Percentiles rank a stretch among this genome's conserved stretches.
phyloP scores from a whole-genome alignment of 2,888 invertebrate genomes.

The Heliconius sara region DNA sequence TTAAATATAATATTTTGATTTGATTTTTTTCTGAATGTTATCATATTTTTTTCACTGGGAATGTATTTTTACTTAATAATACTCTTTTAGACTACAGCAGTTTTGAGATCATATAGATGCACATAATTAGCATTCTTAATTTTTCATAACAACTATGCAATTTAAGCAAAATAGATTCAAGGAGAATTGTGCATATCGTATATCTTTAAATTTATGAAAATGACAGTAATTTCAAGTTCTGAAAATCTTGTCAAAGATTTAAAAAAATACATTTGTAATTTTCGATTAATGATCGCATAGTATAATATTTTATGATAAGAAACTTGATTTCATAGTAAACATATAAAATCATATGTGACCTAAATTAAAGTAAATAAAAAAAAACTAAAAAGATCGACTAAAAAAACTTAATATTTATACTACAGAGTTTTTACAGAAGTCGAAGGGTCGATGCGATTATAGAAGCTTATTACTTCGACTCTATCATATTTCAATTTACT shows the following conservation, averaged over 20 bases:
- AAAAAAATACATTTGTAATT: too few relatives aligned
- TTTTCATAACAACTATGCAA: neutral
- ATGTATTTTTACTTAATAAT: neutral
- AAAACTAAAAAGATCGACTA: neutral
- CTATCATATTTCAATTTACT: constrained; percentile 85
- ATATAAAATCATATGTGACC: neutral
- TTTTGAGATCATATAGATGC: neutral
- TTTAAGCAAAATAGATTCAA: too few relatives aligned
- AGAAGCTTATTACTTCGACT: constrained; percentile 77
- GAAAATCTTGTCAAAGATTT: too few relatives aligned
- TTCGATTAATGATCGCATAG: too few relatives aligned
- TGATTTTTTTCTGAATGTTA: neutral
- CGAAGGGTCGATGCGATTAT: constrained; percentile 75
- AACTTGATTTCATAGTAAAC: too few relatives aligned
- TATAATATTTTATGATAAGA: too few relatives aligned
- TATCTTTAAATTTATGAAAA: too few relatives aligned
- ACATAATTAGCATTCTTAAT: neutral
- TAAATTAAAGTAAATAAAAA: neutral
- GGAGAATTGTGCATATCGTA: too few relatives aligned
- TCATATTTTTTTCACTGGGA: neutral
- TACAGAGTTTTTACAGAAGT: constrained; percentile 58
- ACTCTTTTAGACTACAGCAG: neutral
- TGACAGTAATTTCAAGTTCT: too few relatives aligned
- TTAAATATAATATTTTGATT: neutral
- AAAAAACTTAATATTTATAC: constrained; percentile 56